These are phyloP conservation scores for Asarcornis scutulata DNA, from an alignment of 2,113 vertebrate species.

Conservation along the genomic window DNA sequence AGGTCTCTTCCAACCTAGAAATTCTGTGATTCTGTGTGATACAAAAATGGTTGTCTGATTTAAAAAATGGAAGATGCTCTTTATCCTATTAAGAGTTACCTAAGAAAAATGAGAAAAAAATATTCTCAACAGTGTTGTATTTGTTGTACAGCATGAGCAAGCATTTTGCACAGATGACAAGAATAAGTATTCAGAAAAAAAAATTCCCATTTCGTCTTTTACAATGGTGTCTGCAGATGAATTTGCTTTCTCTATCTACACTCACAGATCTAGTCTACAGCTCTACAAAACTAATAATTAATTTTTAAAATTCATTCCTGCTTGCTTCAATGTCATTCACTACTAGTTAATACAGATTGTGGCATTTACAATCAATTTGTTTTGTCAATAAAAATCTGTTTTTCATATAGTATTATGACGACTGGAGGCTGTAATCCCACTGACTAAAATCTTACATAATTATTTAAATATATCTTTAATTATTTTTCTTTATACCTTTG, in stretches of 20 bases:
- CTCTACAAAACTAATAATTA: not conserved
- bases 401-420: conserved; percentile 59
- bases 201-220: not conserved
- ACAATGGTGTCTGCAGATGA: not conserved
- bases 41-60: not conserved
- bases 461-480: not conserved
- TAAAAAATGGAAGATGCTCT: not conserved
- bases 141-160: not conserved
- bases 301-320: not conserved
- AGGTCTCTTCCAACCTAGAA: too few relatives aligned
- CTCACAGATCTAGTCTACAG: not conserved
- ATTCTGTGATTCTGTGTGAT: not conserved
- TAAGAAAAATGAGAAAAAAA: not conserved
- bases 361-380: not conserved
- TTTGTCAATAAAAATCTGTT: conserved; percentile 63
- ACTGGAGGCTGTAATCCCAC: conserved; percentile 32
- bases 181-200: not conserved
- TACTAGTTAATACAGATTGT: not conserved
- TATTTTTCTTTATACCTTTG: not conserved
- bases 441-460: not conserved
- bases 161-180: not conserved
- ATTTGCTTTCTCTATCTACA: not conserved
- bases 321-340: conserved; percentile 30
- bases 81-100: not conserved
- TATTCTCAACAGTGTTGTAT: not conserved